These are phyloP conservation scores for Vimba vimba DNA, from an alignment of 2,113 vertebrate genomes.

Conservation along the genomic window DNA sequence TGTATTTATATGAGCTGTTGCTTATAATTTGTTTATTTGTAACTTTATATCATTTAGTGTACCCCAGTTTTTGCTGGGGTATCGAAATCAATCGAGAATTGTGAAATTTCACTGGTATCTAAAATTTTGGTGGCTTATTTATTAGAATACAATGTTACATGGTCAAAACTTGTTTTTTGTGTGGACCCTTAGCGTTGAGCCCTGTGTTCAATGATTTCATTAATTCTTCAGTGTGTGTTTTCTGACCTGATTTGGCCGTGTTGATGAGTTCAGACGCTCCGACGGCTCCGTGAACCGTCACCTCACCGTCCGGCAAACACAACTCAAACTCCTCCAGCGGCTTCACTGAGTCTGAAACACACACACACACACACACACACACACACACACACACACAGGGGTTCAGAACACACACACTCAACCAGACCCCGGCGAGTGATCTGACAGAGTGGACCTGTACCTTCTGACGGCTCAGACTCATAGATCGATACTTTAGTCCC, in stretches of 20 bases:
- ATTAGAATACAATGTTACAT: no score
- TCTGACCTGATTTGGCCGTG: constrained; percentile 95
- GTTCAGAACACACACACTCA: not conserved
- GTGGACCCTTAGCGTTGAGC: no score
- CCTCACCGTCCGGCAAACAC: constrained; percentile 94
- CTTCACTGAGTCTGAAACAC: constrained; percentile 80
- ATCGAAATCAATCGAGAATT: no score
- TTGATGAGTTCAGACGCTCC: constrained; percentile 96
- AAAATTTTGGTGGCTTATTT: no score
- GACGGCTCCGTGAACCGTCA: constrained; percentile 95
- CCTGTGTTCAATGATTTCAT: no score
- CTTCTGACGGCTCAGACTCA: constrained; percentile 93
- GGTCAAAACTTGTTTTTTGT: no score
- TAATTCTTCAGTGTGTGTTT: not conserved
- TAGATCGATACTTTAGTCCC: constrained; percentile 95
- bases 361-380: constrained; percentile 19
- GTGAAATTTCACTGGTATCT: no score
- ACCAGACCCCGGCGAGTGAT: no score
- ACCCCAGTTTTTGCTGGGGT: no score
- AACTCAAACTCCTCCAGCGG: constrained; percentile 96
- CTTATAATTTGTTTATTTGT: no score
- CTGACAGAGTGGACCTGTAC: constrained; percentile 67
- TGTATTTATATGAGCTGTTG: no score
- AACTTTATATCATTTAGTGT: no score
- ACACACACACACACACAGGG: constrained; percentile 29